Evolutionary conservation across 2,797 vertebrate species (phyloP).

Genomic region (Bufotes viridis): DNA sequence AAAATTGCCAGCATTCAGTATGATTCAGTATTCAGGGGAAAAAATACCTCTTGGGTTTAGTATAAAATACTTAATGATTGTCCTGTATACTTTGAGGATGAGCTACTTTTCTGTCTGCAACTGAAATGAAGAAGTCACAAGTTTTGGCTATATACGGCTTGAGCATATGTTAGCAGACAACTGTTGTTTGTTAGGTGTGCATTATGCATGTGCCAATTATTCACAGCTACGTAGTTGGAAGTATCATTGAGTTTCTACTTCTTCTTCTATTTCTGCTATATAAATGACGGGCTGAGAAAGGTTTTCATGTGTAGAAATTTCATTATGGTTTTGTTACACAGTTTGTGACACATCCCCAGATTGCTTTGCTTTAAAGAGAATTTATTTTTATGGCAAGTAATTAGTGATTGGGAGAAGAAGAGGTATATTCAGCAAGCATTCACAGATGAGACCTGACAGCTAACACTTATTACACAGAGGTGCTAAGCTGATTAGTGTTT

Average conservation of each 20-base stretch:
- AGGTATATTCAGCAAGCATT: slow-evolving; percentile 41
- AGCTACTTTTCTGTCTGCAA: not conserved
- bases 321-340: slow-evolving; percentile 24
- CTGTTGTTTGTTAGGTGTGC: not conserved
- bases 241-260: not conserved
- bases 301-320: slow-evolving; percentile 12
- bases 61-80: not conserved
- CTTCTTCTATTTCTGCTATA: not conserved
- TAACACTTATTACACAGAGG: slow-evolving; percentile 36
- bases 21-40: not conserved
- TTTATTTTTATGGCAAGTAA: slow-evolving; percentile 35
- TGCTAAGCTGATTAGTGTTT: slow-evolving; percentile 50
- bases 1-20: not conserved
- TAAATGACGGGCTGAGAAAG: not conserved
- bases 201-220: slow-evolving; percentile 9
- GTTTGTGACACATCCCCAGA: slow-evolving; percentile 11
- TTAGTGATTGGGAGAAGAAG: slow-evolving; percentile 22
- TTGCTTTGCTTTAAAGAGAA: slow-evolving; percentile 13
- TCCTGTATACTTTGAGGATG: not conserved
- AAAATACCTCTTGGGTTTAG: not conserved
- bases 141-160: not conserved
- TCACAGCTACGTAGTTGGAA: not conserved
- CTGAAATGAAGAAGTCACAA: not conserved
- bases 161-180: slow-evolving; percentile 4
- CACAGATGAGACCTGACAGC: slow-evolving; percentile 51